Base-by-base conservation (phyloP, 2,888 invertebrate species). In the Eustalomyia histrio region DNA sequence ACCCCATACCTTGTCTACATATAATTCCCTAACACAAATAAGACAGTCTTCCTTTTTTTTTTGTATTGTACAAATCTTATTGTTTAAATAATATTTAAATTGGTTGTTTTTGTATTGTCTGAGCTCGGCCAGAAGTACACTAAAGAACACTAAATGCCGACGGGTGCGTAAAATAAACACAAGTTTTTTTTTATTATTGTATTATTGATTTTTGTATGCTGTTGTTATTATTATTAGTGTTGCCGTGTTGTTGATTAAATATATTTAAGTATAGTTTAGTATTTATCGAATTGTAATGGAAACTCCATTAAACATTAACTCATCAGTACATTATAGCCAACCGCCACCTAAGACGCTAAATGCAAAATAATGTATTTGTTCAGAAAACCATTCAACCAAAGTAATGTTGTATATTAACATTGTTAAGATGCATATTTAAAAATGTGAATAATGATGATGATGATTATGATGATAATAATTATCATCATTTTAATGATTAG, bases 101-200 rank as follows among this genome's bases (percentile, higher is more conserved):
- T 65, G 75, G 33, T 24, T 50, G 61, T 72, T 68, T 43, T 79
- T 72, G 57, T 67, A 9, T 39, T 65, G 58, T 65, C 65, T 65
- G 73, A 43, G 7, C 64, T 69, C 5, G 60, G 17, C 6, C 35
- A 75, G 5, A 63, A 18, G 17, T 52, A 52, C 9, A 53, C 33
- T 21, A 65, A 64, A 61, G 58, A 80, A 69, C 75, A 53, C 76
- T 83, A 84, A 87, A 87, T 84, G 87, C 87, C 89, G 87, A 88
- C 87, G 87, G 87, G 87, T 87, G 87, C 86, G 87, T 88, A 88
- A 87, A 85, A 79, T 87, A 88, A 88, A 88, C 87, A 88, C 83
- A 76, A 24, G 1, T 35, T 8, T 16, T 52, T 63, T 63, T 65
- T n/a, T n/a, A n/a, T n/a, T n/a, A n/a, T n/a, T n/a, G n/a, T n/a